Evolutionary conservation across 2,888 invertebrate genomes (phyloP).

Genomic region (Geotrupes spiniger): DNA sequence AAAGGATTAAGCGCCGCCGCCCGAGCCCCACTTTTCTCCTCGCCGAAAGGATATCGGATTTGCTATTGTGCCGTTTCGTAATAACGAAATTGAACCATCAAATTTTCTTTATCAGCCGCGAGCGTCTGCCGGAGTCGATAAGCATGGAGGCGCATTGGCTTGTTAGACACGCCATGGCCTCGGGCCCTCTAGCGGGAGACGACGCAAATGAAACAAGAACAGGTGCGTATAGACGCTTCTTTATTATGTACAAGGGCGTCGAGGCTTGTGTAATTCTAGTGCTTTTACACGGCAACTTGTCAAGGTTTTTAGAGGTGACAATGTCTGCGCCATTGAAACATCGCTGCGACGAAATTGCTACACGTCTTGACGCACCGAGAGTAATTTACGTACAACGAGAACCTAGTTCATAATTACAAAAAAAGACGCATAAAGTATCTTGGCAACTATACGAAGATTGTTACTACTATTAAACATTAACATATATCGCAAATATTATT

Average conservation of each 20-base stretch:
- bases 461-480: too few species aligned
- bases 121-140: neutral
- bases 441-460: too few species aligned
- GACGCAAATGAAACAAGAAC: constrained; percentile 1
- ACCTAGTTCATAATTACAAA: too few species aligned
- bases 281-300: neutral
- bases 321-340: too few species aligned
- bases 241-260: neutral
- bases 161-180: neutral
- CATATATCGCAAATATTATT: too few species aligned
- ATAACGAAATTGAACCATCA: constrained; percentile 1
- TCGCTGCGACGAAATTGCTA: too few species aligned
- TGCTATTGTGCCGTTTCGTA: neutral
- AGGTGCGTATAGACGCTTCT: neutral
- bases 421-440: too few species aligned
- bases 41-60: too few species aligned
- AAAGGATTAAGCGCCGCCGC: too few species aligned
- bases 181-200: neutral
- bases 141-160: neutral
- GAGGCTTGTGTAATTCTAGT: constrained; percentile 1
- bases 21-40: too few species aligned
- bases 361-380: too few species aligned
- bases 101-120: neutral
- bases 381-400: too few species aligned
- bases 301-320: constrained; percentile 3